phyloP scores from a whole-genome alignment of 2,797 vertebrate species.

The Catamblyrhynchus diadema region DNA sequence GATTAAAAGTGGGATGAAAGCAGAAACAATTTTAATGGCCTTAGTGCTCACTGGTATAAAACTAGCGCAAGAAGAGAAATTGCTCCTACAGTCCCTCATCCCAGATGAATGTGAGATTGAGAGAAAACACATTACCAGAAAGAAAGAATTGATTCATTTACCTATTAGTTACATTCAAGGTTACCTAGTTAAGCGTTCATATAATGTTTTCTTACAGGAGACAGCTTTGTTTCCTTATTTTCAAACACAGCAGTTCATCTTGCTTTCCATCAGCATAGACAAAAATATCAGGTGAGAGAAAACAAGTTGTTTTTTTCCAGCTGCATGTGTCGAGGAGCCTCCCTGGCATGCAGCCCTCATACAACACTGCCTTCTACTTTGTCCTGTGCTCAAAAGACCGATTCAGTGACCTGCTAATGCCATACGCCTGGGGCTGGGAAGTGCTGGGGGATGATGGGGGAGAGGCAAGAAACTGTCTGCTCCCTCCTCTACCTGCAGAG shows the following conservation, averaged over 20 bases:
- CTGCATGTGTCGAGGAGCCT: constrained; percentile 2
- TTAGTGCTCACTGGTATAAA: neutral
- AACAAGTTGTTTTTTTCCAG: constrained; percentile 32
- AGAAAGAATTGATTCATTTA: neutral
- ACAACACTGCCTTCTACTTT: neutral
- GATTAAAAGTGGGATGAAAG: constrained; percentile 13
- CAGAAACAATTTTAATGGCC: neutral
- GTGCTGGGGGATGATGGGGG: neutral
- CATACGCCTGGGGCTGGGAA: neutral
- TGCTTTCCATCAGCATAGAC: constrained; percentile 46
- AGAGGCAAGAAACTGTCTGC: neutral
- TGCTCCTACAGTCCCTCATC: neutral
- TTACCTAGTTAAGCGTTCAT: constrained; percentile 38
- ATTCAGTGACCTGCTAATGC: neutral
- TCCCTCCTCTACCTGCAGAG: neutral
- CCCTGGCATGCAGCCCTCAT: neutral
- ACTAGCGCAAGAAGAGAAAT: neutral
- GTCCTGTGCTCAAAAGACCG: neutral
- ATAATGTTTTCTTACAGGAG: constrained; percentile 67
- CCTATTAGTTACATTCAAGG: constrained; percentile 20
- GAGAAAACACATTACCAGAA: constrained; percentile 4
- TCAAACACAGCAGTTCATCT: constrained; percentile 43
- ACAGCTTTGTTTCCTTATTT: constrained; percentile 61
- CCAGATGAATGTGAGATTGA: neutral
- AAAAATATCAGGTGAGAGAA: constrained; percentile 56